phyloP scores from a whole-genome alignment of 2,797 vertebrate genomes.

The Leptatherina wallacei region DNA sequence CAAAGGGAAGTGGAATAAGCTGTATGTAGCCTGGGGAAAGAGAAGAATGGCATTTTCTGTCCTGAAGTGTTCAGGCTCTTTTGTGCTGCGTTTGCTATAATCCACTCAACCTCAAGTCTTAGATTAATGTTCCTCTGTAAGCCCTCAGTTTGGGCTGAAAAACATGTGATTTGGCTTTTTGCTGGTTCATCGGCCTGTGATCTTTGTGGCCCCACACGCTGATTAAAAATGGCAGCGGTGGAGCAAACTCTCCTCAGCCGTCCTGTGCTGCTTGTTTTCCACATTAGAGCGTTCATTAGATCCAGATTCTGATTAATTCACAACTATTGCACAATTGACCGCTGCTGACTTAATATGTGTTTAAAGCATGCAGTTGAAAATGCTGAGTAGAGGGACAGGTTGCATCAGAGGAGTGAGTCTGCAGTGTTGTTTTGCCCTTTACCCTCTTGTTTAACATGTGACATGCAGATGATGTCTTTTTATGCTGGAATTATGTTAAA shows the following conservation, averaged over 20 bases:
- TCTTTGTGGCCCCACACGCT: constrained; percentile 20
- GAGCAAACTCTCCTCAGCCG: background rate
- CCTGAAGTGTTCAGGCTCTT: background rate
- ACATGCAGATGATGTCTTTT: constrained; percentile 25
- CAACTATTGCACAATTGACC: background rate
- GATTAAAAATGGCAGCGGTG: constrained; percentile 26
- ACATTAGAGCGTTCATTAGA: background rate
- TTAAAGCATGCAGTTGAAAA: constrained; percentile 7
- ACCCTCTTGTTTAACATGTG: constrained; percentile 47
- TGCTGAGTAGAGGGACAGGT: constrained; percentile 38
- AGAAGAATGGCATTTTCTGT: constrained; percentile 29
- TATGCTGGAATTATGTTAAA: background rate
- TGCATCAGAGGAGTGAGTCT: constrained; percentile 44
- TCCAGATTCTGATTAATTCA: background rate
- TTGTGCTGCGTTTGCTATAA: constrained; percentile 11
- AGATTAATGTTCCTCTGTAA: constrained; percentile 45
- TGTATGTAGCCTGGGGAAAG: constrained; percentile 22
- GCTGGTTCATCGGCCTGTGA: constrained; percentile 53
- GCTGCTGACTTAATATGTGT: background rate
- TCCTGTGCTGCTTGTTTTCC: background rate
- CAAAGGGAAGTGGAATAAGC: constrained; percentile 17
- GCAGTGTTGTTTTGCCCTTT: constrained; percentile 41
- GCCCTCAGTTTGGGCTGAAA: constrained; percentile 19
- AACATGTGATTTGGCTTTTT: constrained; percentile 75
- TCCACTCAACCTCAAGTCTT: constrained; percentile 28